Evolutionary conservation across 2,888 invertebrate species (phyloP), one percentile per base, ranked within the genome.

Genomic region (Rhaphigaster nebulosa): DNA sequence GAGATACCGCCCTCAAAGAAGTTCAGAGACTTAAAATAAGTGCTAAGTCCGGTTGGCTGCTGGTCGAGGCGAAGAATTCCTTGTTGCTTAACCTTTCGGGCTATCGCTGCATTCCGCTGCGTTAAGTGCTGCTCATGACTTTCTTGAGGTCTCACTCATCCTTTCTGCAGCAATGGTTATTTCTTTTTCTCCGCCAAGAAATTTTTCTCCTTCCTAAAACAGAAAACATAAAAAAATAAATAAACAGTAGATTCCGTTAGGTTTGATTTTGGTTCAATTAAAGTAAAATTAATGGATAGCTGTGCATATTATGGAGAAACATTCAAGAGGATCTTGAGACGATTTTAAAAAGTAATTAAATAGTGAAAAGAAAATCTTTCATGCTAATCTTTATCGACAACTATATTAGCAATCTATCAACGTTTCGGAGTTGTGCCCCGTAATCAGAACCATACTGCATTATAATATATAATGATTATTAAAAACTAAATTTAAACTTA

Each of bases 11-110:
- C 70, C 70, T 76, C 38, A 10, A 38, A 18, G 23, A 76, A 38
- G 34, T 76, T 34, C 70, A 76, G 70, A 23, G 34, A 76, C 70
- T 76, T 76, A 76, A n/a, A 65, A 65, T 65, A 65, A 76, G 38
- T 38, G 34, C 29, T 34, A 65, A 65, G 65, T 65, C 29, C 70
- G 34, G 20, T 76, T 76, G 0, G 70, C 13, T 1, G 15, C 65
- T 29, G 15, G 15, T 29, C 13, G 70, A 76, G 29, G 65, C 65
- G 65, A 29, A 65, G 38, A 38, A 76, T 76, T 76, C 38, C 70
- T 38, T 20, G 65, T 6, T 65, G 70, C 38, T 76, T 76, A 38
- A 38, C 70, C 70, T 76, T 76, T 38, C 70, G 70, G 38, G 70
- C 34, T 34, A 76, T 76, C 70, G 5, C 20, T 20, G 10, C 34